Evolutionary conservation across 2,888 invertebrate genomes (phyloP), one percentile per base, ranked within the genome.

Genomic region (Catocala fraxini): DNA sequence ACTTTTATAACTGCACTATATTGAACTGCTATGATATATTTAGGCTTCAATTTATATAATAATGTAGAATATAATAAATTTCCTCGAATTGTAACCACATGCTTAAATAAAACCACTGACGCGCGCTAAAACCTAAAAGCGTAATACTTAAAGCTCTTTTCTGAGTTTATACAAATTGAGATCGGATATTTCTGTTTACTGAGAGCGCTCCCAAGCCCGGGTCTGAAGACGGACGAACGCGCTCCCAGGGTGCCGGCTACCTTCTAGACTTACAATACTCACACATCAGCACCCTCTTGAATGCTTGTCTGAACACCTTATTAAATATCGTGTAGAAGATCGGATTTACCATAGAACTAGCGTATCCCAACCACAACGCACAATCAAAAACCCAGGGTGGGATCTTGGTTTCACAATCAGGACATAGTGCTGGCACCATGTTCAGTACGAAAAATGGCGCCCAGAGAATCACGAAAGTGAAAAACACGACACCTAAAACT

Each of bases 291-390:
- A 98, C 97, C 88, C 97, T 97, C 85, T 98, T 97, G 88, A 98
- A 98, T 0, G 98, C 98, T 85, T 98, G 97, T 47, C 98, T 95
- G 91, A 99, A 99, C 63, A 98, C 97, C 86, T 98, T 98, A 91
- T 99, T 99, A 91, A 99, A 99, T 81, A 98, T 98, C 33, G 99
- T 99, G 88, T 99, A 99, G 92, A 99, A 98, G 81, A 99, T 97
- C 0, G 99, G 99, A 91, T 99, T 99, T 41, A 99, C 98, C 96
- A 98, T 98, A 11, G 98, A 98, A 84, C 98, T 98, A 58, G 98
- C 97, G 86, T 98, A 99, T 15, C 99, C 99, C 68, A 99, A 93
- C 99, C 99, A 99, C 51, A 98, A 96, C 61, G 97, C 98, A 66
- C 97, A 95, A 85, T 98, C 98, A 81, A 97, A 97, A 49, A 98